Evolutionary conservation across 2,888 invertebrate species (phyloP).

Genomic region (Drosophila suboccidentalis): DNA sequence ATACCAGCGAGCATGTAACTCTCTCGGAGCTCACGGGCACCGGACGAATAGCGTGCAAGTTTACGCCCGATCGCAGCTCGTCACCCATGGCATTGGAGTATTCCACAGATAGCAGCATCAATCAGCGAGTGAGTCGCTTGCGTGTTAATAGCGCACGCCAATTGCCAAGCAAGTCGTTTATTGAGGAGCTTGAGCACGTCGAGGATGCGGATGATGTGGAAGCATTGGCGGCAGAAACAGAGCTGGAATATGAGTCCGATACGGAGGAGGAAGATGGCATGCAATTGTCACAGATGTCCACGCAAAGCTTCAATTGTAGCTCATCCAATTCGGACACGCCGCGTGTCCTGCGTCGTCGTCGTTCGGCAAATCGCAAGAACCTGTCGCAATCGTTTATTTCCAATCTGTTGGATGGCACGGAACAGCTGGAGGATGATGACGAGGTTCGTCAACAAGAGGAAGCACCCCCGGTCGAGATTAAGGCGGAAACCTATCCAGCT

Average conservation of each 20-base stretch:
- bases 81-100: slow-evolving; percentile 69
- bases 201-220: slow-evolving; percentile 43
- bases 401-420: slow-evolving; percentile 68
- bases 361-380: slow-evolving; percentile 84
- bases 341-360: slow-evolving; percentile 77
- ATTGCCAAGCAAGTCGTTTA: slow-evolving; percentile 14
- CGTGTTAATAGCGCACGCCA: slow-evolving; percentile 69
- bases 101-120: slow-evolving; percentile 80
- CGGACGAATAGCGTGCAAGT: slow-evolving; percentile 46
- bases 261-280: slow-evolving; percentile 75
- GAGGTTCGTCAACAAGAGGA: background rate
- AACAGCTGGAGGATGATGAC: slow-evolving; percentile 19
- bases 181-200: slow-evolving; percentile 36
- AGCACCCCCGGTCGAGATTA: background rate
- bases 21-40: slow-evolving; percentile 57
- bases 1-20: slow-evolving; percentile 45
- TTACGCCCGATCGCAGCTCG: slow-evolving; percentile 82
- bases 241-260: slow-evolving; percentile 24
- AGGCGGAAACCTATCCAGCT: background rate
- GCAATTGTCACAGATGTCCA: slow-evolving; percentile 82
- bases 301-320: slow-evolving; percentile 73
- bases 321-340: slow-evolving; percentile 83
- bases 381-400: slow-evolving; percentile 84
- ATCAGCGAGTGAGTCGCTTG: slow-evolving; percentile 75
- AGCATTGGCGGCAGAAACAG: background rate